These are phyloP conservation scores for Hemiprocne comata DNA, from an alignment of 2,113 vertebrate species.

Conservation along the genomic window DNA sequence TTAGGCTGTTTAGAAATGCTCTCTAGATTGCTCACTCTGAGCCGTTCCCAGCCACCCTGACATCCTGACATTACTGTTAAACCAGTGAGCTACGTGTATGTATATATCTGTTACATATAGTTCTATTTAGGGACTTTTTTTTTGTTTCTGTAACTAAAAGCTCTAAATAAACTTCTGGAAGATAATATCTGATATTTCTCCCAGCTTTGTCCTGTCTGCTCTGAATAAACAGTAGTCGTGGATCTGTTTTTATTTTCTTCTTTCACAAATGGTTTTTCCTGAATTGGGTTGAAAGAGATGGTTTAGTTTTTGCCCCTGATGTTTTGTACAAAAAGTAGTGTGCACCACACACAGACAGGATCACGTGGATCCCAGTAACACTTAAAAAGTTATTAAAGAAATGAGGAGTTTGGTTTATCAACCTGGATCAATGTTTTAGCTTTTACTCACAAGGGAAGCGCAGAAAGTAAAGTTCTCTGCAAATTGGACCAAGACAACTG, in stretches of 20 bases:
- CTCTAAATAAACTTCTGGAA: constrained; percentile 35
- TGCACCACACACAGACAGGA: background rate
- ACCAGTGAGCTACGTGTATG: background rate
- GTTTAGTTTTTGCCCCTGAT: background rate
- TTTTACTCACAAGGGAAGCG: background rate
- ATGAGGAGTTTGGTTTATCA: background rate
- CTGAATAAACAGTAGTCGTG: background rate
- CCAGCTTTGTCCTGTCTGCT: background rate
- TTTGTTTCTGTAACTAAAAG: background rate
- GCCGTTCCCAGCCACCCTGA: background rate
- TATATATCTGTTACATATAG: background rate
- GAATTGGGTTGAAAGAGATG: background rate
- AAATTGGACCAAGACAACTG: background rate
- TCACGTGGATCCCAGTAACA: background rate
- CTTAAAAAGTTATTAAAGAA: background rate
- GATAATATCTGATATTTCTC: background rate
- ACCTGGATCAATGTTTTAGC: background rate
- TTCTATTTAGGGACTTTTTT: background rate
- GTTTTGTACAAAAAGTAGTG: background rate
- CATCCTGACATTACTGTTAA: background rate
- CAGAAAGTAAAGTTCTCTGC: background rate
- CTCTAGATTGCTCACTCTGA: background rate
- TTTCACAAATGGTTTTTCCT: background rate
- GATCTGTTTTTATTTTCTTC: background rate
- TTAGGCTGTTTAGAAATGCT: background rate